phyloP scores from a whole-genome alignment of 2,888 invertebrate species.

The Caenorhabditis japonica region DNA sequence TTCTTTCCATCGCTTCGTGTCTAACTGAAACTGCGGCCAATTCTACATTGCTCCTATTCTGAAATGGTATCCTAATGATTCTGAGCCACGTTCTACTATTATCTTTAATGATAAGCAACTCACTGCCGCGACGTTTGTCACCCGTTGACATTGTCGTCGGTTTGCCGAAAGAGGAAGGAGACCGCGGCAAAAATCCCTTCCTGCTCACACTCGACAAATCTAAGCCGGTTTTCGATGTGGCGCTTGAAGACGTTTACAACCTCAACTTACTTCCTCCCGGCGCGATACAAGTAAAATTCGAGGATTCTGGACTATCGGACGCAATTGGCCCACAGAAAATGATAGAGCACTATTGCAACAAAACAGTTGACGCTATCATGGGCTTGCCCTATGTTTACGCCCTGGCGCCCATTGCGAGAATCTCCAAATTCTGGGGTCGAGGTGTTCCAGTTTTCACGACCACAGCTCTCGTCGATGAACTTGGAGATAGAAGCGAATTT shows the following conservation, averaged over 20 bases:
- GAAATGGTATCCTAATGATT: constrained; percentile 50
- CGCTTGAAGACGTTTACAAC: constrained; percentile 70
- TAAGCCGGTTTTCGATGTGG: constrained; percentile 75
- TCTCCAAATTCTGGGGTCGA: constrained; percentile 79
- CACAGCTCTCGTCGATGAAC: constrained; percentile 86
- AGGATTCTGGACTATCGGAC: constrained; percentile 71
- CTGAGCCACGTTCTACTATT: constrained; percentile 47
- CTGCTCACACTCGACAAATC: constrained; percentile 69
- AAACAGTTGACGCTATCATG: constrained; percentile 85
- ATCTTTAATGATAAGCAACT: constrained; percentile 28
- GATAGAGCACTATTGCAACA: constrained; percentile 72
- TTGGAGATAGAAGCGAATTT: constrained; percentile 83
- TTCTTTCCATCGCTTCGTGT: no score
- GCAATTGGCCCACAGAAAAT: constrained; percentile 74
- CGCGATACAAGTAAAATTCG: constrained; percentile 65
- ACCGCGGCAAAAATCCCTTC: constrained; percentile 70
- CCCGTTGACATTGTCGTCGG: constrained; percentile 75
- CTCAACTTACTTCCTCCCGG: constrained; percentile 57
- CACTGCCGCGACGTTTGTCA: constrained; percentile 9
- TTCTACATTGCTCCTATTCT: no score
- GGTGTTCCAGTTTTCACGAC: constrained; percentile 86
- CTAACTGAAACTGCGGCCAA: no score
- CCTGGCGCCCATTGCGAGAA: constrained; percentile 85
- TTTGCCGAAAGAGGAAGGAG: constrained; percentile 67
- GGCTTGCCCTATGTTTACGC: constrained; percentile 91